Conservation (phyloP, 2,113 vertebrate species). For the Vulpes lagopus region DNA sequence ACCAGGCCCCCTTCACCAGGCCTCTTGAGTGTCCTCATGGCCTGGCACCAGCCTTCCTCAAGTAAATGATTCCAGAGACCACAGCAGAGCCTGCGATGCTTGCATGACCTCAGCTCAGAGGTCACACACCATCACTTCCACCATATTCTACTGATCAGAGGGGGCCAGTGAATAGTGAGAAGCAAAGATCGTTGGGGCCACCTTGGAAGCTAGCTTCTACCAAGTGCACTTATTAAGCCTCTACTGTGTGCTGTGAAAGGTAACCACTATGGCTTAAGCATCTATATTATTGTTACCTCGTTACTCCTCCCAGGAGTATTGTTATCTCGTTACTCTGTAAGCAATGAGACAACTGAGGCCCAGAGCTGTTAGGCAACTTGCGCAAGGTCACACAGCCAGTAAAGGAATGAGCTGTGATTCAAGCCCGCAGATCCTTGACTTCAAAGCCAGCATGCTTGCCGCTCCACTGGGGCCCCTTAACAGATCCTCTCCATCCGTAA, state of each 20-base stretch:
- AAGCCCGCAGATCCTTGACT: neutral
- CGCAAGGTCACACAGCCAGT: neutral
- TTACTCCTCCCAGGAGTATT: neutral
- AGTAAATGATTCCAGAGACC: too few relatives aligned
- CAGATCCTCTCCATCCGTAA: neutral
- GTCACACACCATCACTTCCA: neutral
- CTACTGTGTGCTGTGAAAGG: neutral
- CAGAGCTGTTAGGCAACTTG: too few relatives aligned
- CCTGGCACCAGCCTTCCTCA: neutral
- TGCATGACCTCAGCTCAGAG: neutral
- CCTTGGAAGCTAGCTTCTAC: neutral
- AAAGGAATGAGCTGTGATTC: neutral
- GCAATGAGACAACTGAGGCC: neutral
- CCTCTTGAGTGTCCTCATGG: neutral
- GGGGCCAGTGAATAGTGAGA: neutral
- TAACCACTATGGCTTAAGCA: neutral
- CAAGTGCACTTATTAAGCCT: neutral
- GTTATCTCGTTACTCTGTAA: neutral
- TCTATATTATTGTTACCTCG: neutral
- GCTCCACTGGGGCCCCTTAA: neutral
- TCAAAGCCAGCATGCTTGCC: neutral
- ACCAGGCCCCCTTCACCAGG: too few relatives aligned
- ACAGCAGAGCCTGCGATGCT: too few relatives aligned
- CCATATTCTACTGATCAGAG: neutral
- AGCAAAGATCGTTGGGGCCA: rapidly evolving